Conservation (phyloP, 2,888 invertebrate genomes). For the Polyommatus iphigenia region DNA sequence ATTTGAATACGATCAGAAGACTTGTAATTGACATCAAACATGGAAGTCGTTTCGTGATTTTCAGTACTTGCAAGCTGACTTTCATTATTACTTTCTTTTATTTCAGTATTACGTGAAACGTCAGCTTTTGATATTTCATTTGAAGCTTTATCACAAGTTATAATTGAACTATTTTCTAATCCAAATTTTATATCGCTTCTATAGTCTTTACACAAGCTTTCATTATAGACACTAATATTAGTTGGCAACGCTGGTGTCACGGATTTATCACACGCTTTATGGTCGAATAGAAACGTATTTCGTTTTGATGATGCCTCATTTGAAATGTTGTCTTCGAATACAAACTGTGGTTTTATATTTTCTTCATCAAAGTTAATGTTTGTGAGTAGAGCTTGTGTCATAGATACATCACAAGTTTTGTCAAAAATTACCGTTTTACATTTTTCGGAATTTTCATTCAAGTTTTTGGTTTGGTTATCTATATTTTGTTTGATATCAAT, state of each 20-base stretch:
- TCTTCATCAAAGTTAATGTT: conserved; percentile 40
- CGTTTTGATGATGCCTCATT: neutral
- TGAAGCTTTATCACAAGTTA: neutral
- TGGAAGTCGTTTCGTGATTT: neutral
- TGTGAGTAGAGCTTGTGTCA: conserved; percentile 46
- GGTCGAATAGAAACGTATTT: conserved; percentile 16
- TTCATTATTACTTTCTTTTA: neutral
- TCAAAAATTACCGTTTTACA: conserved; percentile 46
- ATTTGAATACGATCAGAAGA: neutral
- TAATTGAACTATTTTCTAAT: neutral
- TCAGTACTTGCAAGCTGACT: neutral
- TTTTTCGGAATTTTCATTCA: conserved; percentile 35
- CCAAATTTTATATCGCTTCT: neutral
- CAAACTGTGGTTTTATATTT: conserved; percentile 33
- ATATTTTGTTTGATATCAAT: conserved; percentile 31
- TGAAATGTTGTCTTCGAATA: neutral
- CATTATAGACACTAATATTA: conserved; percentile 2
- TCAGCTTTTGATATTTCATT: neutral
- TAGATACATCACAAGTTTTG: conserved; percentile 44
- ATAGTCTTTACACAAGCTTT: neutral
- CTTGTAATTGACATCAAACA: neutral
- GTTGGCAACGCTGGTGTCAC: conserved; percentile 20
- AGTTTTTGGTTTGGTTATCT: conserved; percentile 33
- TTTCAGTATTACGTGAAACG: neutral
- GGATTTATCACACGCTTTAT: conserved; percentile 24